phyloP scores from a whole-genome alignment of 1,140 invertebrate species.

The Sitobion miscanthi region DNA sequence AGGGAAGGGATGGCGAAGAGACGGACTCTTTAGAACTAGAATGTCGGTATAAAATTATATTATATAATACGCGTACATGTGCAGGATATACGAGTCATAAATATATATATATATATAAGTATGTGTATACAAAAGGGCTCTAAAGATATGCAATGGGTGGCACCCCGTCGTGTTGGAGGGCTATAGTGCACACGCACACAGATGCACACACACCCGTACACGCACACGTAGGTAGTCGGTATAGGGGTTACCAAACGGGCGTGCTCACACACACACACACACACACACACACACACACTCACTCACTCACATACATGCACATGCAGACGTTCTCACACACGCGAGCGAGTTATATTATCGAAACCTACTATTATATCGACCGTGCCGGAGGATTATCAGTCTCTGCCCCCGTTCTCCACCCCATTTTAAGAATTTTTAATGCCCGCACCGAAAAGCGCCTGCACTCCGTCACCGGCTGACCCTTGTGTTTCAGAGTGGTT shows the following conservation, averaged over 20 bases:
- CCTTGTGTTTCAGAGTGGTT: conserved; percentile 10
- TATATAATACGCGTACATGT: conserved; percentile 20
- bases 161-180: conserved; percentile 47
- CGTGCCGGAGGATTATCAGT: conserved; percentile 41
- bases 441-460: not conserved
- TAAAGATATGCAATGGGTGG: conserved; percentile 50
- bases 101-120: not conserved
- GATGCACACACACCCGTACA: not conserved
- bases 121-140: conserved; percentile 40
- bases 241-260: conserved; percentile 33
- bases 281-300: not conserved
- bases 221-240: not conserved
- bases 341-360: not conserved
- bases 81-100: not conserved
- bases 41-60: conserved; percentile 32
- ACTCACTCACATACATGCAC: not conserved
- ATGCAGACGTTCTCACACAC: not conserved
- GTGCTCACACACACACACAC: not conserved
- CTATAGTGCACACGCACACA: not conserved
- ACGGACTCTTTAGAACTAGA: conserved; percentile 22
- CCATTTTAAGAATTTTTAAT: conserved; percentile 51
- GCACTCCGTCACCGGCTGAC: not conserved
- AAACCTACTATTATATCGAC: conserved; percentile 45
- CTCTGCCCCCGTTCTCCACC: not conserved
- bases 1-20: not conserved